Base-by-base conservation (phyloP, 53 echinoderm and acorn worm species). In the Holothuria scabra region DNA sequence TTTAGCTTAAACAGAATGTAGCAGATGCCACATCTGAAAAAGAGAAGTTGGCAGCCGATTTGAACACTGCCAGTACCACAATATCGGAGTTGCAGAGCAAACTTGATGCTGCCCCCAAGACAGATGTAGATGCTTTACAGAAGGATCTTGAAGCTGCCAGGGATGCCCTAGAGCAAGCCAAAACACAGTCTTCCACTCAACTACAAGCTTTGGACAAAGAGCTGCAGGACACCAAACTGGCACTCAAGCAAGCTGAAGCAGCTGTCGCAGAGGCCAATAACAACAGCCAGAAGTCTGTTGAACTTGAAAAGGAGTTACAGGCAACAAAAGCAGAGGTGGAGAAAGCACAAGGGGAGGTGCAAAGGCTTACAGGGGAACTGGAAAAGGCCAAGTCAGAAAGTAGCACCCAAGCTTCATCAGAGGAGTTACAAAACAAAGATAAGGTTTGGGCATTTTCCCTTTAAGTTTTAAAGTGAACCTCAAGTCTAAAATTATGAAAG, bases 1-100 rank as follows among this genome's bases (percentile, higher is more conserved):
- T 48, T 60, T 86, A 91, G 93, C 84, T 91, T 32, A 91, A 89
- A 70, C 69, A 62, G 48, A 78, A 66, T 58, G 82, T 91, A 48
- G 81, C 81, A 18, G 65, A 67, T 16, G 87, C 91, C 60, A 83
- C 82, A 62, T 87, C 67, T 28, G 85, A 87, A 59, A 85, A 82
- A 23, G 87, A 91, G 70, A 85, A 86, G 66, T 66, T 95, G 34
- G 62, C 78, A 13, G 46, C 83, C 26, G 95, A 99, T 26, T 91
- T 99, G 31, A 81, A 82, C 37, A 63, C 86, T 61, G 85, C 92
- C 65, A 91, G 81, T 30, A 31, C 81, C 4, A 69, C 55, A 74
- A 63, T 89, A 12, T 46, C 87, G 65, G 82, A 93, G 44, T 76
- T 86, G 21, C 71, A 67, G 32, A 67, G 63, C 12, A 70, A 92